Evolutionary conservation across 1,140 invertebrate genomes (phyloP).

Genomic region (Zaprionus ghesquierei): DNA sequence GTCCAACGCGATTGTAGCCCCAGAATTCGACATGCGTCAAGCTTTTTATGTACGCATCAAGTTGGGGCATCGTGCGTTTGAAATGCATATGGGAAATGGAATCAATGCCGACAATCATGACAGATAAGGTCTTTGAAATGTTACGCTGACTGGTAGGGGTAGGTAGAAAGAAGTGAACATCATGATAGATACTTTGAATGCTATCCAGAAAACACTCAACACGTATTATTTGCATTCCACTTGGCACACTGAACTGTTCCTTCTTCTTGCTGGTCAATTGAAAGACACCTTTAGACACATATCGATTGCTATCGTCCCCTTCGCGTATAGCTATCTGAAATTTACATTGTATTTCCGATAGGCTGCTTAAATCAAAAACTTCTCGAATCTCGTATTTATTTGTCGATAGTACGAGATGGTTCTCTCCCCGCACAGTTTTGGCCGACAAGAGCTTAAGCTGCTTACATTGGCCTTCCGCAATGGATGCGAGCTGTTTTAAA

Average conservation of each 20-base stretch:
- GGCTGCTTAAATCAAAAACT: no score
- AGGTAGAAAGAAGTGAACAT: conserved; percentile 51
- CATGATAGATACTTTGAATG: conserved; percentile 13
- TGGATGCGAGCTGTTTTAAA: rapidly evolving
- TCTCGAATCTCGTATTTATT: no score
- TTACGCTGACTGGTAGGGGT: background rate
- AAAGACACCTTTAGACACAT: background rate
- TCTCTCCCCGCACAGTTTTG: no score
- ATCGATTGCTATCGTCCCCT: background rate
- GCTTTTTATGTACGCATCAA: conserved; percentile 84
- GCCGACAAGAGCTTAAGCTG: background rate
- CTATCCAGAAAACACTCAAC: background rate
- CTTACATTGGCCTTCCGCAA: background rate
- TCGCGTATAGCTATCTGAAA: no score
- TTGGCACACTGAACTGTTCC: background rate
- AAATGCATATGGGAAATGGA: conserved; percentile 92
- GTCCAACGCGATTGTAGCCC: conserved; percentile 91
- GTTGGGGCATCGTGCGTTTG: conserved; percentile 89
- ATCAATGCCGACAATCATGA: conserved; percentile 92
- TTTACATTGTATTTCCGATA: background rate
- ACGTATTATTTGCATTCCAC: background rate
- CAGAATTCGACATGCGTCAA: conserved; percentile 87
- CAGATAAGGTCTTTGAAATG: conserved; percentile 73
- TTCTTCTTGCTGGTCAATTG: background rate
- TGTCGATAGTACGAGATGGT: no score